phyloP scores from a whole-genome alignment of 64 coral and sea anemone genomes.

The Pachyseris speciosa region DNA sequence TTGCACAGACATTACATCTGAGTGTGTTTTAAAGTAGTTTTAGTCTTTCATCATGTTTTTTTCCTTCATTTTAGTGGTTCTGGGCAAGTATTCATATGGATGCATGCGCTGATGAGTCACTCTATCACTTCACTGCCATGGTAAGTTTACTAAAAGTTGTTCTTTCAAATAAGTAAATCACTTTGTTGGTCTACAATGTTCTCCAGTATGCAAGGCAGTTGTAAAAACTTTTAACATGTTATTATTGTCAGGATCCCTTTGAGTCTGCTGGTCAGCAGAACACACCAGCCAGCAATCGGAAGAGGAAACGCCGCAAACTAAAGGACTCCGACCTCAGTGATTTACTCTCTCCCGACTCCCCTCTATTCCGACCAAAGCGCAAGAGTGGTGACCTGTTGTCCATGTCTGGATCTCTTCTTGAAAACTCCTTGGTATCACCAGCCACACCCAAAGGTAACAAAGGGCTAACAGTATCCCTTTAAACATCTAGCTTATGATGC shows the following conservation, averaged over 20 bases:
- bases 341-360: conserved; percentile 91
- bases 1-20: background rate
- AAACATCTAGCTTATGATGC: background rate
- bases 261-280: conserved; percentile 46
- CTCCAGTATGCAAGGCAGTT: too few species aligned
- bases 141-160: conserved; percentile 38
- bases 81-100: conserved; percentile 99
- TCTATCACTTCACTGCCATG: conserved; percentile 86
- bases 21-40: background rate
- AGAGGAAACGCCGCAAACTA: conserved; percentile 84
- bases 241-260: conserved; percentile 14
- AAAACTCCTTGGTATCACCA: conserved; percentile 79
- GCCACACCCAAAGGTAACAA: conserved; percentile 70
- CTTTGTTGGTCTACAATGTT: too few species aligned
- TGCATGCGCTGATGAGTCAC: conserved; percentile 97
- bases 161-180: background rate
- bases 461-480: background rate
- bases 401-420: conserved; percentile 81
- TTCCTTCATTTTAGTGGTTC: conserved; percentile 85
- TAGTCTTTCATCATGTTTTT: background rate
- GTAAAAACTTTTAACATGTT: background rate
- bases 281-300: conserved; percentile 77
- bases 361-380: conserved; percentile 83
- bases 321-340: conserved; percentile 96
- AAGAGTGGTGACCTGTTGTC: conserved; percentile 93